Conservation (phyloP, 2,888 invertebrate species). For the Andrena dorsata region DNA sequence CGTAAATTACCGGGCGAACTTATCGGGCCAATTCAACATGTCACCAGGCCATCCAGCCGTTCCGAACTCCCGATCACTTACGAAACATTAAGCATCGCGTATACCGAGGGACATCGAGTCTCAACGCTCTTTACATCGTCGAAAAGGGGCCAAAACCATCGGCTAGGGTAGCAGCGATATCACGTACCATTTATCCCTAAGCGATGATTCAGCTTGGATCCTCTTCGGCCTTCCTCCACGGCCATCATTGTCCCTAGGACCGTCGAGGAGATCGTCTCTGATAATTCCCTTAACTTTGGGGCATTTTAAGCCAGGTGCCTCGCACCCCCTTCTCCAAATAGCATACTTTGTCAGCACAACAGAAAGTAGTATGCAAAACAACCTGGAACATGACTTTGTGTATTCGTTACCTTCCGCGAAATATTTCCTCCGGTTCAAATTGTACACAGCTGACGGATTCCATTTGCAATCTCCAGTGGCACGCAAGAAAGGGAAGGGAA, state of each 20-base stretch:
- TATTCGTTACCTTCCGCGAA: no score
- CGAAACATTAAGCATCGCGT: constrained; percentile 23
- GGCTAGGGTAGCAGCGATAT: background rate
- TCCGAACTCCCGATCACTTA: constrained; percentile 13
- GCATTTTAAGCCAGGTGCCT: no score
- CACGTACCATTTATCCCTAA: background rate
- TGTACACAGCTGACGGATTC: background rate
- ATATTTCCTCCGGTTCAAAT: no score
- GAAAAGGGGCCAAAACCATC: background rate
- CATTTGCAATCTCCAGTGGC: background rate
- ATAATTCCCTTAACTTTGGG: no score
- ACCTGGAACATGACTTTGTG: no score
- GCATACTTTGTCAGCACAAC: no score
- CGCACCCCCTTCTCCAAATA: no score
- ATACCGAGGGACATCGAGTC: no score
- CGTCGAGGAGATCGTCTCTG: no score
- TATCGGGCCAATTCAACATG: constrained; percentile 3
- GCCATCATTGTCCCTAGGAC: background rate
- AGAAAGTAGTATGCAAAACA: no score
- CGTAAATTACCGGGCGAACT: background rate
- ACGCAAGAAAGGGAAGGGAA: background rate
- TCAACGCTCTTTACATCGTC: background rate
- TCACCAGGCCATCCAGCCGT: background rate
- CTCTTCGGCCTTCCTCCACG: background rate
- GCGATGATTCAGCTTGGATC: background rate